Base-by-base conservation (phyloP, 2,888 invertebrate species). In the Pediacus dermestoides region DNA sequence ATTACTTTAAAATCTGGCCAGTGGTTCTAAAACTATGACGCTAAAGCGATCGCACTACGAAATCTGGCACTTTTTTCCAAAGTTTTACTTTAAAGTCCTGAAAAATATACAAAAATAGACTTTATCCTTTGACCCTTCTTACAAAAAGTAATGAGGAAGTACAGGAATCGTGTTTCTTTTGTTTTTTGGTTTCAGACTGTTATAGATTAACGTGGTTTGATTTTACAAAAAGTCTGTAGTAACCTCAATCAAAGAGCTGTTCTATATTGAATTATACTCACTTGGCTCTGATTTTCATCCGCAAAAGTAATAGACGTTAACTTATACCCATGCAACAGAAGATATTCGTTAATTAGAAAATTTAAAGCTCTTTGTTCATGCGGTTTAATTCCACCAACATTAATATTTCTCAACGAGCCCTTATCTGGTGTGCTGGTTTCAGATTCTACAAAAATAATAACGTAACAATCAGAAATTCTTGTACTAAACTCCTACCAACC, bases 221-320 rank as follows among this genome's bases (percentile, higher is more conserved):
- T 35, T 10, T 12, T 16, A 30, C 13, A 1, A 43, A 37, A 25
- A 32, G n/a, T 33, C 21, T 23, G 11, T 14, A 12, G 18, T 9
- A 1, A 32, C 7, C 22, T n/a, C 8, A 32, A 11, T 35, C 18
- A 30, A 6, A 2, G 36, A 16, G 27, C 6, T 6, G 16, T 3
- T 35, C 10, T 12, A 11, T 25, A 34, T 9, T 25, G n/a, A 28
- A 28, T n/a, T n/a, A n/a, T n/a, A n/a, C 50, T 39, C 58, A 84
- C 85, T 76, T 90, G 90, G 66, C 88, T 80, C 60, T 87, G 87
- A 73, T 89, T 90, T 74, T 91, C 91, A 74, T 91, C 91, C 21
- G 88, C 83, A 70, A 91, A 91, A 30, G 91, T 91, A 44, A 90
- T 89, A 0, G 90, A 87, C 2, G 90, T 89, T 12, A 91, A 70